Conservation (phyloP, 2,888 invertebrate genomes). For the Drosophila ezoana region DNA sequence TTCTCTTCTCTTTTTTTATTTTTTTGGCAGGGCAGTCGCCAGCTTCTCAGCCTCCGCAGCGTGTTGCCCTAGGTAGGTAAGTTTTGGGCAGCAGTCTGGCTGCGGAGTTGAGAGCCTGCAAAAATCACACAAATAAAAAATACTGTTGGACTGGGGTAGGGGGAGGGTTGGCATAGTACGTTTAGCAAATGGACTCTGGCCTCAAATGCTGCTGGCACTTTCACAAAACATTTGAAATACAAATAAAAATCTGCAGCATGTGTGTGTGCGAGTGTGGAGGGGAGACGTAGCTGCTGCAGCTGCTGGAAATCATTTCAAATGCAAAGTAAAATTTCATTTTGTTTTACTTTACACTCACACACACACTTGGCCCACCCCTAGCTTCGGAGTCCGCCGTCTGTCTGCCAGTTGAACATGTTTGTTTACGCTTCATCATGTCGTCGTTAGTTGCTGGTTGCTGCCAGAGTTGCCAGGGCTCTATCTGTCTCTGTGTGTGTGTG, state of each 20-base stretch:
- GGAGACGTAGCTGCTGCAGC: slow-evolving; percentile 42
- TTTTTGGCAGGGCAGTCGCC: slow-evolving; percentile 31
- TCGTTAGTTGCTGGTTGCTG: slow-evolving; percentile 66
- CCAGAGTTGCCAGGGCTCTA: slow-evolving; percentile 24
- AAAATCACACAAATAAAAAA: slow-evolving; percentile 72
- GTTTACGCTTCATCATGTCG: slow-evolving; percentile 82
- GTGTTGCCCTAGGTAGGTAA: slow-evolving; percentile 40
- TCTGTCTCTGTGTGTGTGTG: no score
- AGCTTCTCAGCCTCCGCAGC: slow-evolving; percentile 41
- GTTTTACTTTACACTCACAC: slow-evolving; percentile 64
- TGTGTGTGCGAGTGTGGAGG: slow-evolving; percentile 19
- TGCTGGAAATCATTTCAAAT: slow-evolving; percentile 76
- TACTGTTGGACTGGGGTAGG: slow-evolving; percentile 25
- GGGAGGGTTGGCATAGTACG: slow-evolving; percentile 43
- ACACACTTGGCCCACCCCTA: slow-evolving; percentile 8
- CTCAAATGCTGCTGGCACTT: slow-evolving; percentile 80
- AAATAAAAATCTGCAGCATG: slow-evolving; percentile 72
- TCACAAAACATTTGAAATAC: slow-evolving; percentile 78
- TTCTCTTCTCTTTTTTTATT: slow-evolving; percentile 17
- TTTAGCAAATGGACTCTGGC: slow-evolving; percentile 80
- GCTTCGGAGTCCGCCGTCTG: slow-evolving; percentile 41
- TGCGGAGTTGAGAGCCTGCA: slow-evolving; percentile 45
- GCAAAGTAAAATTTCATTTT: slow-evolving; percentile 79
- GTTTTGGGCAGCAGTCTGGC: slow-evolving; percentile 42
- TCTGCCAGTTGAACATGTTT: slow-evolving; percentile 76